phyloP scores from a whole-genome alignment of 2,113 vertebrate species.

The Rhynchomys soricoides region DNA sequence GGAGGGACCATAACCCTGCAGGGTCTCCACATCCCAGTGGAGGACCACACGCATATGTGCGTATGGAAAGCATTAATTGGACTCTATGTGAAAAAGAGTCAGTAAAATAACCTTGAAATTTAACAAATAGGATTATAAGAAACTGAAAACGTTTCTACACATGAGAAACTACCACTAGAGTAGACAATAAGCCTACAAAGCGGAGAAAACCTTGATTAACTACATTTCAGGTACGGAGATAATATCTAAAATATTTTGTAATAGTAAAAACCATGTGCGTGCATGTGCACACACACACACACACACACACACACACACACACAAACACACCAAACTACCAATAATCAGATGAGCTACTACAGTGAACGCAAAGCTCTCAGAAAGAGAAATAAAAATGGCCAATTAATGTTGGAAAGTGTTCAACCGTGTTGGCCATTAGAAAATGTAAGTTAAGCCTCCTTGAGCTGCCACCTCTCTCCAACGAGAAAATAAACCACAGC shows the following conservation, averaged over 20 bases:
- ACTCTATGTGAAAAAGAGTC: neutral
- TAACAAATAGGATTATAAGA: neutral
- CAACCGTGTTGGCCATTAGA: neutral
- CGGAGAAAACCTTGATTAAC: neutral
- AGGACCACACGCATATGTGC: accelerated
- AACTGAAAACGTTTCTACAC: neutral
- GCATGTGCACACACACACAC: no score
- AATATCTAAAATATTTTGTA: neutral
- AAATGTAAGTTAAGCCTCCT: neutral
- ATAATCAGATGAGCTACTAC: neutral
- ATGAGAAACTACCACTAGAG: neutral
- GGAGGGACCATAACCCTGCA: neutral
- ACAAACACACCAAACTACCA: neutral
- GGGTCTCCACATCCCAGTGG: neutral
- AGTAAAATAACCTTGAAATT: no score
- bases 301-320: neutral
- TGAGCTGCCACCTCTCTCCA: neutral
- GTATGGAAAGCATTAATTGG: neutral
- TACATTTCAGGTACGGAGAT: neutral
- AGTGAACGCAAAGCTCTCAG: neutral
- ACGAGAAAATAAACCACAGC: neutral
- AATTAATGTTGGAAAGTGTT: neutral
- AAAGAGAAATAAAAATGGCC: neutral
- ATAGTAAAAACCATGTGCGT: neutral
- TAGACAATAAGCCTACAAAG: neutral